Conservation (phyloP, 64 coral and sea anemone genomes). For the Porites australiensis region DNA sequence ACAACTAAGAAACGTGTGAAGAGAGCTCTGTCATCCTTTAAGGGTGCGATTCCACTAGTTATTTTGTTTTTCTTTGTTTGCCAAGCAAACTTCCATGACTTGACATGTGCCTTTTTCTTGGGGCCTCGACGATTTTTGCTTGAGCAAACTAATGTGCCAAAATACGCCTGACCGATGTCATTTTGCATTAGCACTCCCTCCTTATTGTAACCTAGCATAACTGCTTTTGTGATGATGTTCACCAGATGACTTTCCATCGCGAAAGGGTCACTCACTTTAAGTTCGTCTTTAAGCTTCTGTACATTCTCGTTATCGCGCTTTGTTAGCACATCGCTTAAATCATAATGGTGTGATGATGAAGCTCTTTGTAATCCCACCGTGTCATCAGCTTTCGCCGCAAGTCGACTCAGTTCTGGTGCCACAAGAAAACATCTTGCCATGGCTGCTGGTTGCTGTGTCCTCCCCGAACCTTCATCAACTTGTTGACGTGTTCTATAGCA, state of each 20-base stretch:
- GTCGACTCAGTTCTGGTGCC: constrained; percentile 32
- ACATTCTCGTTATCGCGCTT: neutral
- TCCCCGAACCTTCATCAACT: constrained; percentile 62
- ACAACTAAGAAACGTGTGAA: constrained; percentile 49
- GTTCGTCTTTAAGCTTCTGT: neutral
- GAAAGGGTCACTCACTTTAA: neutral
- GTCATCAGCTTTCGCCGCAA: neutral
- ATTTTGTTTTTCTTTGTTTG: neutral
- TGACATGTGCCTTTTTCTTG: constrained; percentile 28
- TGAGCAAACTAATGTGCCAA: neutral
- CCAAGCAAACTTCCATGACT: neutral
- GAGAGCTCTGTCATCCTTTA: constrained; percentile 34
- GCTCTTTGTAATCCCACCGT: neutral
- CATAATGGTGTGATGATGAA: neutral
- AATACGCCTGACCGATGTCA: neutral
- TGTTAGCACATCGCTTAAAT: neutral
- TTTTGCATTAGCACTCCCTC: neutral
- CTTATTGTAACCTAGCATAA: neutral
- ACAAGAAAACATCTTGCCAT: neutral
- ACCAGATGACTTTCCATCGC: neutral
- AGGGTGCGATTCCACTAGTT: neutral
- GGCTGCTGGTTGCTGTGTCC: constrained; percentile 55
- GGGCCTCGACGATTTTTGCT: constrained; percentile 10
- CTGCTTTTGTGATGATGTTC: neutral
- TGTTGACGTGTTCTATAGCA: constrained; percentile 65